Evolutionary conservation across 2,888 invertebrate genomes (phyloP).

Genomic region (Heliconius erato): DNA sequence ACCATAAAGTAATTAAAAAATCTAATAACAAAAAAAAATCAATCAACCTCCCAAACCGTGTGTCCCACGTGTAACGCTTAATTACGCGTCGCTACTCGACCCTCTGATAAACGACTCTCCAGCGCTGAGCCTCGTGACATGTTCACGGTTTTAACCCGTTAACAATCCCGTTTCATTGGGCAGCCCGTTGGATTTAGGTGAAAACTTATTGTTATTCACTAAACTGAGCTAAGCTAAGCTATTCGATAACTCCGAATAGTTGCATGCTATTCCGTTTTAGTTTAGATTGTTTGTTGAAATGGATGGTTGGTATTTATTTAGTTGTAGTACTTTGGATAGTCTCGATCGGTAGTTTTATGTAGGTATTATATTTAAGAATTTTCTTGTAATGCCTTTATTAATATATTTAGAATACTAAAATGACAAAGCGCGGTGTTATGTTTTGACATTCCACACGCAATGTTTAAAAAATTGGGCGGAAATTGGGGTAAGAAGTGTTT

Average conservation of each 20-base stretch:
- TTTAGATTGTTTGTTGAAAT: slow-evolving; percentile 7
- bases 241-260: slow-evolving; percentile 4
- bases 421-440: background rate
- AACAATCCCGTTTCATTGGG: slow-evolving; percentile 69
- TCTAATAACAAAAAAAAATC: slow-evolving; percentile 10
- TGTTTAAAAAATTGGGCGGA: background rate
- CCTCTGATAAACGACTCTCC: slow-evolving; percentile 80
- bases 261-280: background rate
- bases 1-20: background rate
- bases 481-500: background rate
- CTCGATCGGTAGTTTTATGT: background rate
- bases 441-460: background rate
- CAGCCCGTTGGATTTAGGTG: slow-evolving; percentile 56
- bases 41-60: slow-evolving; percentile 52
- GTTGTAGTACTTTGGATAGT: background rate
- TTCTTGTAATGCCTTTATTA: background rate
- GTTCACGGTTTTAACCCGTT: slow-evolving; percentile 73
- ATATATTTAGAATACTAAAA: background rate
- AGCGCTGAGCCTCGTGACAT: slow-evolving; percentile 70
- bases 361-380: background rate
- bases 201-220: slow-evolving; percentile 35
- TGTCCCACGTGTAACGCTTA: slow-evolving; percentile 70
- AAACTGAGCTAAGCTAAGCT: slow-evolving; percentile 29
- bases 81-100: slow-evolving; percentile 79
- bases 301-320: background rate